These are phyloP conservation scores for Drosophila atroscutellata DNA, from an alignment of 2,888 invertebrate genomes.

Conservation along the genomic window DNA sequence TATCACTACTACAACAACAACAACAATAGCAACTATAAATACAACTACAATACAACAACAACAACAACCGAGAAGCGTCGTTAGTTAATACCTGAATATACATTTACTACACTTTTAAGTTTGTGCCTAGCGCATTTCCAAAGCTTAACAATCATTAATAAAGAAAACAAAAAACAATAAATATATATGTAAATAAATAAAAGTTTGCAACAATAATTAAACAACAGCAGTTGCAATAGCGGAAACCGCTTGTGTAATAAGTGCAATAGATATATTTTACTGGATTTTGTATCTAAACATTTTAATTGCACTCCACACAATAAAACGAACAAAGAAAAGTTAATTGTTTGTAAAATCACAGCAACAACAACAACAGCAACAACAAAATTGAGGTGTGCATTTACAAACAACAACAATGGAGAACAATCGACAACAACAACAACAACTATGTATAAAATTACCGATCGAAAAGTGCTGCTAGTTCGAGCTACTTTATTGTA, in stretches of 20 bases:
- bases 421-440: constrained; percentile 18
- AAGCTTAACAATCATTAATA: constrained; percentile 32
- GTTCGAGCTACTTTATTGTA: constrained; percentile 37
- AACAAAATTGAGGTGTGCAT: constrained; percentile 59
- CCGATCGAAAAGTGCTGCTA: constrained; percentile 51
- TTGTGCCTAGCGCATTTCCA: constrained; percentile 32
- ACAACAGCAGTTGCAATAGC: constrained; percentile 38
- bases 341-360: constrained; percentile 58
- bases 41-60: constrained; percentile 19
- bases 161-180: constrained; percentile 14
- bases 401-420: constrained; percentile 24
- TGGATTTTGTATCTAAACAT: constrained; percentile 53
- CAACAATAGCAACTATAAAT: constrained; percentile 36
- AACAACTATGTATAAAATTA: constrained; percentile 25
- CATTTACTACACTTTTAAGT: constrained; percentile 9
- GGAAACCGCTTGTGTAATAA: constrained; percentile 58
- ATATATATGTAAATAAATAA: constrained; percentile 29
- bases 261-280: constrained; percentile 40
- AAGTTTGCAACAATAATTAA: constrained; percentile 20
- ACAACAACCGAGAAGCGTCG: constrained; percentile 39
- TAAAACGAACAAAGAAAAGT: constrained; percentile 43
- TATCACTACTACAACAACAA: constrained; percentile 30
- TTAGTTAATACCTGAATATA: constrained; percentile 47
- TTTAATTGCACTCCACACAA: constrained; percentile 54
- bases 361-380: background rate